Evolutionary conservation across 2,113 vertebrate genomes (phyloP), one percentile per base, ranked within the genome.

Genomic region (Zosterops borbonicus): DNA sequence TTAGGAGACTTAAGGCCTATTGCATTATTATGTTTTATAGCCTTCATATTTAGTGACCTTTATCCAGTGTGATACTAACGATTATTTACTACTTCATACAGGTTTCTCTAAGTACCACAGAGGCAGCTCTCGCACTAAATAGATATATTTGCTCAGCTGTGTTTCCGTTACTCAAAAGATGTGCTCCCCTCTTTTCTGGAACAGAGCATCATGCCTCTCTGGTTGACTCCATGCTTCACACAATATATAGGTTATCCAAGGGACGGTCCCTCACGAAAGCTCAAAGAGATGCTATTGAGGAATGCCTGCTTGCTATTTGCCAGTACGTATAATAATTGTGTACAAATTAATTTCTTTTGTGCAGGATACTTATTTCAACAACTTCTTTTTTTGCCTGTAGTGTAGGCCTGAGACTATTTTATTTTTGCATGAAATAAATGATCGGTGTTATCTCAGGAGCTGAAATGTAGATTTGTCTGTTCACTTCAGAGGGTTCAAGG

Each of bases 191-290:
- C 75, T 99, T 99, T 85, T 98, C 98, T 4, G 98, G 99, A 93
- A 99, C 99, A 9, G 99, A 99, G 76, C 99, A 99, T 97, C 98
- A 98, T 3, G 98, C 98, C 42, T 97, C 98, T 77, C 97, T 99
- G 62, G 98, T 99, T 47, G 99, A 99, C 97, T 99, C 99, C 83
- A 99, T 97, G 5, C 98, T 99, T 46, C 99, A 99, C 97, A 99
- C 99, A 67, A 98, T 99, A 94, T 99, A 99, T 76, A 98, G 99
- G 75, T 98, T 99, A 29, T 99, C 99, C 96, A 99, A 99, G 87
- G 99, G 99, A 42, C 99, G 99, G 2, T 99, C 99, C 6, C 99
- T 99, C 95, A 99, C 99, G 58, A 99, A 99, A 97, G 99, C 99
- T 33, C 99, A 99, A 89, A 98, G 99, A 89, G 99, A 99, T 53